Base-by-base conservation (phyloP, 2,888 invertebrate genomes). In the Gandaritis pyraliata region DNA sequence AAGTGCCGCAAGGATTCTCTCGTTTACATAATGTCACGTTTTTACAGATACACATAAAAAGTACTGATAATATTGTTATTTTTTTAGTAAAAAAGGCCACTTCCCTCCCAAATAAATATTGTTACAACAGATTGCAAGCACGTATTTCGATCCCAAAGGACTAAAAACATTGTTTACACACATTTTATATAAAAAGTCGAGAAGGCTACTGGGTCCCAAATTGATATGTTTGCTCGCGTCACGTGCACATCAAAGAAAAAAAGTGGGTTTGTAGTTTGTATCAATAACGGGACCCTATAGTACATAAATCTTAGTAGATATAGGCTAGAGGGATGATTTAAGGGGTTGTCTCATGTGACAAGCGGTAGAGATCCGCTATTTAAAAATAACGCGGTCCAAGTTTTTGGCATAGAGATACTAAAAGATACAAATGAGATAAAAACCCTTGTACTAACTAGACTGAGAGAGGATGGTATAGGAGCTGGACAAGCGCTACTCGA, bases 191-290 rank as follows among this genome's bases (percentile, higher is more conserved):
- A 64, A 68, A 68, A 69, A 59, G 15, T 57, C 51, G 49, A 48
- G 39, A 47, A 58, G 58, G 62, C 68, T 58, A 61, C 63, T 63
- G 65, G 56, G 65, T 75, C 77, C 76, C 72, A 83, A 86, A 86
- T 86, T 84, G 86, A 86, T 86, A 85, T 83, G 81, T 87, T 85
- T 80, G 75, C 78, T 75, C 68, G 72, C 75, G 76, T 80, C 78
- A 80, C 77, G 82, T 74, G 78, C 71, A 85, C 85, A 84, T 88
- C 87, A 89, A 87, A 87, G 85, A 75, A 77, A 79, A 79, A 72
- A 78, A 81, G 77, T 82, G 73, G 83, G 85, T 85, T 73, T 85
- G 81, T 86, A 83, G 85, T 84, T 74, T 73, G 80, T 82, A 82
- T 83, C 85, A 84, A 88, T 88, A 86, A 78, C 76, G 76, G 70